These are phyloP conservation scores for Quadroppia sp. DNA, from an alignment of 2,888 invertebrate genomes.

Conservation along the genomic window DNA sequence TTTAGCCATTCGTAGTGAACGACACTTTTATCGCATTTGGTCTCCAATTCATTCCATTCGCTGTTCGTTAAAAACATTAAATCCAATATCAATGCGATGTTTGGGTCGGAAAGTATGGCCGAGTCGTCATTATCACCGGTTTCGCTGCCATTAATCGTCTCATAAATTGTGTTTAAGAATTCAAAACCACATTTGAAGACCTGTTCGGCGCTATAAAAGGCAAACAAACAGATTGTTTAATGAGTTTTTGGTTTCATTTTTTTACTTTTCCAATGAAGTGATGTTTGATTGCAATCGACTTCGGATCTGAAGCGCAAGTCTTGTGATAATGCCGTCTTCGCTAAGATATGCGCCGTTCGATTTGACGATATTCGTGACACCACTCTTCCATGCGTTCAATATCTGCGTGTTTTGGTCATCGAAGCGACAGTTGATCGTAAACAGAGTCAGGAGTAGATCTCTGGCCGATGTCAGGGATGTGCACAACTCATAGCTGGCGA, in stretches of 20 bases:
- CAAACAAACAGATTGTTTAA: too few relatives aligned
- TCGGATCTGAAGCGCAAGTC: neutral
- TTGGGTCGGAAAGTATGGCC: neutral
- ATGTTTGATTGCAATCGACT: slow-evolving; percentile 8
- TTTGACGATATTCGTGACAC: neutral
- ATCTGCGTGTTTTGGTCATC: neutral
- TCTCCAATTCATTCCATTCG: slow-evolving; percentile 1
- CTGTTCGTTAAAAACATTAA: slow-evolving; percentile 5
- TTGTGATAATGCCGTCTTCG: slow-evolving; percentile 1
- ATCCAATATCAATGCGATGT: neutral
- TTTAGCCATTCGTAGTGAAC: slow-evolving; percentile 17
- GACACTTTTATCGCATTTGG: neutral
- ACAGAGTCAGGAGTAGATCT: neutral
- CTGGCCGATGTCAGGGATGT: slow-evolving; percentile 3
- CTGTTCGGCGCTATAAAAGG: slow-evolving; percentile 20
- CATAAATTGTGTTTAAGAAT: slow-evolving; percentile 1
- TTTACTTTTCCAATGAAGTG: slow-evolving; percentile 26
- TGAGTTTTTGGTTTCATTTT: too few relatives aligned
- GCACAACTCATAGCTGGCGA: slow-evolving; percentile 30
- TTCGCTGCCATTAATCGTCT: neutral
- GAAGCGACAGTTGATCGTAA: slow-evolving; percentile 4
- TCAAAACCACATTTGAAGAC: neutral
- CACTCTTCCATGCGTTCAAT: slow-evolving; percentile 10
- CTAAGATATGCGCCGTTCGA: slow-evolving; percentile 20
- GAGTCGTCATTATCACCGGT: too few relatives aligned